Base-by-base conservation (phyloP, 2,888 invertebrate species). In the Idaea dimidiata region DNA sequence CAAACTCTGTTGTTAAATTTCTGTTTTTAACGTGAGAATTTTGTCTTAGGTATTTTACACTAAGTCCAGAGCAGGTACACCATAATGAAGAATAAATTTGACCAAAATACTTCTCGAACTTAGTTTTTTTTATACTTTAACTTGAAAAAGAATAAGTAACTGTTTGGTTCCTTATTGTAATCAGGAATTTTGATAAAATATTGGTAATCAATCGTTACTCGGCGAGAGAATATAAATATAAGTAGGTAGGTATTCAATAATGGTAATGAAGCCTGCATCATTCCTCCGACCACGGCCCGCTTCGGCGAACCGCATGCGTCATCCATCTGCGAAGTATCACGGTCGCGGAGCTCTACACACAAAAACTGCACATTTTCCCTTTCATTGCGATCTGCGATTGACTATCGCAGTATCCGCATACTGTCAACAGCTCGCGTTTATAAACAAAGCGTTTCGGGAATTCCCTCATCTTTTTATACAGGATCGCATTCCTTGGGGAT, bases 381-480 rank as follows among this genome's bases (percentile, higher is more conserved):
- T 90, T 92, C 91, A 83, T 82, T 87, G 88, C 86, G 58, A 61
- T 59, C 61, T 59, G 17, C 61, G 43, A 63, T 60, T 67, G 43
- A 43, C 43, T 43, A 56, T 56, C 56, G 76, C n/a, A n/a, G n/a
- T n/a, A n/a, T n/a, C n/a, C n/a, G n/a, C 79, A 77, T 81, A 80
- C 77, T 78, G 80, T 77, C 82, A 75, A 82, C 67, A 65, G 75
- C 81, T 79, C 81, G 78, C 77, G 78, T 71, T 72, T 72, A 76
- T 92, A 91, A 91, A 92, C 91, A 91, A 89, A 86, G 81, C 86
- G 83, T 90, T 91, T 91, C 79, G 91, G 91, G 91, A 89, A 87
- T 86, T 86, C 91, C 91, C 91, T 83, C 80, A 72, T 83, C 89
- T 91, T 90, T 24, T 89, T 89, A 85, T 86, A 80, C 84, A 80